Conservation (phyloP, 2,113 vertebrate genomes). For the Pipa parva region DNA sequence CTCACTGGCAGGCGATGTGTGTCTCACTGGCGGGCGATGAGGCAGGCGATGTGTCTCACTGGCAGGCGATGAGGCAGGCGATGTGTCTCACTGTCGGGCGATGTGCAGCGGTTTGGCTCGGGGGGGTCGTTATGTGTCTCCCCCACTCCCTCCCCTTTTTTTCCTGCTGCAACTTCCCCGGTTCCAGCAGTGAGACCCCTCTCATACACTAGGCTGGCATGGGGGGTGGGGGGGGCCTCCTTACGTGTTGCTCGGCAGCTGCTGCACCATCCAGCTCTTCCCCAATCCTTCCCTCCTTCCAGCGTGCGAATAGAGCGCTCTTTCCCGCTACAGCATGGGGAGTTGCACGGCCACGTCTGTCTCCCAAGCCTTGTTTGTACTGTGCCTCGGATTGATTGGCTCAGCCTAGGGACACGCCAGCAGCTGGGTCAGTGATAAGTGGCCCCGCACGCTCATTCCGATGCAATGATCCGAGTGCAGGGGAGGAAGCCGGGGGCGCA, state of each 20-base stretch:
- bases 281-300: background rate
- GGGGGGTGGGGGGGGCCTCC: background rate
- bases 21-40: too few relatives aligned
- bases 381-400: background rate
- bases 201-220: constrained; percentile 14
- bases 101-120: constrained; percentile 16
- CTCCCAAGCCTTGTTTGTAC: background rate
- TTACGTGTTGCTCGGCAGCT: background rate
- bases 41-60: background rate
- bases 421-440: background rate
- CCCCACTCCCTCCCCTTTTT: background rate
- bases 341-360: background rate
- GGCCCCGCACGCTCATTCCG: constrained; percentile 9
- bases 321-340: background rate
- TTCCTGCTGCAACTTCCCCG: constrained; percentile 49
- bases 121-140: background rate
- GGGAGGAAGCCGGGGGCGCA: constrained; percentile 10
- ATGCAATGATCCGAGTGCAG: constrained; percentile 13
- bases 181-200: constrained; percentile 10
- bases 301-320: background rate
- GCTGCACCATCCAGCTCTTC: background rate
- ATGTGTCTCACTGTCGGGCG: background rate
- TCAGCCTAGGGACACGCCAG: background rate
- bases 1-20: constrained; percentile 31
- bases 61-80: background rate